Conservation (phyloP, 92 coral and sea anemone species). For the Metridium senile region DNA sequence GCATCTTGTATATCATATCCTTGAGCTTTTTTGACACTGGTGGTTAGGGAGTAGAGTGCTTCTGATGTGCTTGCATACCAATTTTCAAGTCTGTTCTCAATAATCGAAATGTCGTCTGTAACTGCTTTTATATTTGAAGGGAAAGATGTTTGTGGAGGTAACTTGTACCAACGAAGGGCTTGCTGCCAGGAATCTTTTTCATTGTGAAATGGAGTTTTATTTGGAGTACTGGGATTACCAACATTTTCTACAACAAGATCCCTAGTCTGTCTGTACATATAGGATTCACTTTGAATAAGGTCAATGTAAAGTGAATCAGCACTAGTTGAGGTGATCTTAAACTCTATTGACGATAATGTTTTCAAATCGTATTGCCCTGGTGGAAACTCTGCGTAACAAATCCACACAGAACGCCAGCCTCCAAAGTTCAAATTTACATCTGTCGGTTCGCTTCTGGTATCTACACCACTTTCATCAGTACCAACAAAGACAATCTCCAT, state of each 20-base stretch:
- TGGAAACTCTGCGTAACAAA: slow-evolving; percentile 8
- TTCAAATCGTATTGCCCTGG: neutral
- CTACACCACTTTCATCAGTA: neutral
- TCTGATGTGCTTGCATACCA: slow-evolving; percentile 10
- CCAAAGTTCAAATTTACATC: slow-evolving; percentile 5
- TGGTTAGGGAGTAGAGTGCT: neutral
- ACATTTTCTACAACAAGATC: slow-evolving; percentile 7
- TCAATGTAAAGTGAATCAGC: slow-evolving; percentile 15
- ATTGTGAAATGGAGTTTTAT: neutral
- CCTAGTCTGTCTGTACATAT: neutral
- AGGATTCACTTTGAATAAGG: neutral
- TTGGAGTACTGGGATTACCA: neutral
- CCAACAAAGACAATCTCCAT: slow-evolving; percentile 18
- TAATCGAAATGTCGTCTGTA: neutral
- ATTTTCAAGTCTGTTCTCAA: slow-evolving; percentile 20
- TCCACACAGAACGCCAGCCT: slow-evolving; percentile 31
- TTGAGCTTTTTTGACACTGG: neutral
- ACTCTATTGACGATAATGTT: neutral
- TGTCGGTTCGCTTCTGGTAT: slow-evolving; percentile 3
- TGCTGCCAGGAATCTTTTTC: slow-evolving; percentile 26
- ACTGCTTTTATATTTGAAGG: neutral
- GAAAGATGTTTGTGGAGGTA: neutral
- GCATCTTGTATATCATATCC: neutral
- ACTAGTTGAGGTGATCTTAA: neutral
- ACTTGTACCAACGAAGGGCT: slow-evolving; percentile 9